Evolutionary conservation across 2,113 vertebrate species (phyloP), one percentile per base, ranked within the genome.

Genomic region (Neogale vison): DNA sequence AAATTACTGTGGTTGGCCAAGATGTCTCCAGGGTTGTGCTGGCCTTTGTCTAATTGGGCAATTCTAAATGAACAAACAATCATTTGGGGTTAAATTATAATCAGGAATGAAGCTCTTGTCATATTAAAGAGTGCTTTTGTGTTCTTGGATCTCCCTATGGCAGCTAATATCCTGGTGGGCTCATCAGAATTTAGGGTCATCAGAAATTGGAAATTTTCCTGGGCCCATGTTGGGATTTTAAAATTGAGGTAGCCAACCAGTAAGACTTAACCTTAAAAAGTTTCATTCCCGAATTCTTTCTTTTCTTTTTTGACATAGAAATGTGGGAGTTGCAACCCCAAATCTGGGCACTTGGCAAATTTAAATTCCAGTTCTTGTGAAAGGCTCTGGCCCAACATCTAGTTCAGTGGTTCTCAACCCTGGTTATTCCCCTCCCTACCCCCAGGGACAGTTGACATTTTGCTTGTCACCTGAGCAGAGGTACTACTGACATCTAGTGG

Each of bases 81-180:
- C 45, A 42, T 59, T 95, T 57, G 67, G 77, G 92, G 26, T 88
- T 93, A 93, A 92, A 59, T 57, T 79, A 92, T 77, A 55, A 77
- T 71, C 31, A 69, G 34, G 42, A 85, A 77, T 55, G 36, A 88
- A 88, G 9, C 9, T 93, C 0, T 84, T 29, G 20, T 85, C 45
- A 57, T 6, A 42, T 72, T 45, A 34, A 82, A 92, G 9, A 81
- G 14, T 47, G n/a, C 39, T 89, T 89, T 85, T 83, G 7, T 93
- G 10, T 86, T 96, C 52, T 94, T 42, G 59, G 15, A 42, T 20
- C 31, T 59, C 14, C 34, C 45, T 26, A 7, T 65, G 57, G 36
- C 42, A 88, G 52, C 85, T 85, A 83, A 61, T 11, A 71, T 82
- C 45, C 11, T n/a, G 34, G n/a, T 55, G 61, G 55, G 24, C 52